A percentile compares a stretch with the other conserved stretches of the same genome.
Evolutionary conservation across 2,888 invertebrate species (phyloP).

Genomic region (Coronaproctus castanopsis): DNA sequence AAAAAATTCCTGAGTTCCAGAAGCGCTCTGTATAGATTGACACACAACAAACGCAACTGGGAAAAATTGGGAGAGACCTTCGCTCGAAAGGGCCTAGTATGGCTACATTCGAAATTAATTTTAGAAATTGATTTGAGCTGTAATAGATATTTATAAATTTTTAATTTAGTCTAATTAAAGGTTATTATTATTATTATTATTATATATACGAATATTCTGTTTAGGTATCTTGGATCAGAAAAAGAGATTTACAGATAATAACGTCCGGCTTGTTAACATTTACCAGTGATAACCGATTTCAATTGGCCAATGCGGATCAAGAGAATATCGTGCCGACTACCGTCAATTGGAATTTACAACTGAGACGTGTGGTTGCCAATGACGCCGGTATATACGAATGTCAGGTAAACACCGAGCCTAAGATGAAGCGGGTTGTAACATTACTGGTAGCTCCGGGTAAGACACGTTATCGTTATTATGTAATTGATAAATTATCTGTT

Average conservation of each 20-base stretch:
- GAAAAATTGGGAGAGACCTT: too few species aligned
- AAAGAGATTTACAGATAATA: conserved; percentile 13
- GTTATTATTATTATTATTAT: too few species aligned
- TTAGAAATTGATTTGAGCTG: too few species aligned
- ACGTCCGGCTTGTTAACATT: conserved; percentile 11
- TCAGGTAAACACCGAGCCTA: conserved; percentile 15
- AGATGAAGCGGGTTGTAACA: conserved; percentile 13
- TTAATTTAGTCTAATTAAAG: too few species aligned
- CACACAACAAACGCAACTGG: too few species aligned
- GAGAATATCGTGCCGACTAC: conserved; percentile 6
- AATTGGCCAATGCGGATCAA: conserved; percentile 6
- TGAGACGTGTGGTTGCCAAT: conserved; percentile 9
- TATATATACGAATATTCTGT: background rate
- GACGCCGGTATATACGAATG: conserved; percentile 16
- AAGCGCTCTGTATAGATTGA: too few species aligned
- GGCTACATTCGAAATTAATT: too few species aligned
- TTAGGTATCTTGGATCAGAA: conserved; percentile 16
- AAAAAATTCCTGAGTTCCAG: too few species aligned
- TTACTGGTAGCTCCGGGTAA: conserved; percentile 6
- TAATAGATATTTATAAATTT: too few species aligned
- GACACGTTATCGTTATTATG: too few species aligned
- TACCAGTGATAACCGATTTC: conserved; percentile 12
- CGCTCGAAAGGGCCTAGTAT: too few species aligned
- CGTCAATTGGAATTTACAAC: conserved; percentile 12
- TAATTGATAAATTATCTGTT: too few species aligned